Evolutionary conservation across 2,888 invertebrate species (phyloP).

Genomic region (Pycnomerus fuliginosus): DNA sequence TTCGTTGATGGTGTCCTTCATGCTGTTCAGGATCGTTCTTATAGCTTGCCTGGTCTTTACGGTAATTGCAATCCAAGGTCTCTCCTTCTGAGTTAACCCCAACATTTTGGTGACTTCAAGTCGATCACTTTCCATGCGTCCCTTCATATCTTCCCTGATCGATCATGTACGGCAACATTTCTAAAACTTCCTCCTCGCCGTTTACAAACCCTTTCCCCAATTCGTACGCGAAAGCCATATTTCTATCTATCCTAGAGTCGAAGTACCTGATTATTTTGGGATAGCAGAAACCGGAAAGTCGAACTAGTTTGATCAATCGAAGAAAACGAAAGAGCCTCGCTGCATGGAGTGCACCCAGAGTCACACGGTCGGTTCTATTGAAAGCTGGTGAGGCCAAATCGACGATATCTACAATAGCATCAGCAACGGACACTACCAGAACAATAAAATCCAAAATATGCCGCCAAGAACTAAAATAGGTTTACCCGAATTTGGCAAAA

Average conservation of each 20-base stretch:
- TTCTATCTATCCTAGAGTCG: not conserved
- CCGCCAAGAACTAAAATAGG: not conserved
- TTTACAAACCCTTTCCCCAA: not conserved
- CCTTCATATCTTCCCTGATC: not conserved
- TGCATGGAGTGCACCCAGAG: too few relatives aligned
- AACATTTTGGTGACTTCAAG: not conserved
- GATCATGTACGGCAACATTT: constrained; percentile 1
- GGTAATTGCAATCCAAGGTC: constrained; percentile 62
- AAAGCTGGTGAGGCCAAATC: not conserved
- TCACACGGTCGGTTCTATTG: not conserved
- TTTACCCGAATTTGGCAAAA: too few relatives aligned
- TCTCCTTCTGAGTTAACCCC: constrained; percentile 6
- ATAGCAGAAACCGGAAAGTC: not conserved
- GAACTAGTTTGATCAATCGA: not conserved
- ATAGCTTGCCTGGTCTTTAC: constrained; percentile 66
- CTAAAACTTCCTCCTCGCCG: not conserved
- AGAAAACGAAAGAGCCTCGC: not conserved
- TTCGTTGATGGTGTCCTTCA: constrained; percentile 57
- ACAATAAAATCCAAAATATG: not conserved
- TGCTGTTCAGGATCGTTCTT: constrained; percentile 60
- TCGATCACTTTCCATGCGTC: not conserved
- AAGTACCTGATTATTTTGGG: not conserved
- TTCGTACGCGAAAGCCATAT: not conserved
- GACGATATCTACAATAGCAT: not conserved
- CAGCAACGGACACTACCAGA: not conserved